phyloP scores from a whole-genome alignment of 2,797 vertebrate genomes.

The Macrochelys suwanniensis region DNA sequence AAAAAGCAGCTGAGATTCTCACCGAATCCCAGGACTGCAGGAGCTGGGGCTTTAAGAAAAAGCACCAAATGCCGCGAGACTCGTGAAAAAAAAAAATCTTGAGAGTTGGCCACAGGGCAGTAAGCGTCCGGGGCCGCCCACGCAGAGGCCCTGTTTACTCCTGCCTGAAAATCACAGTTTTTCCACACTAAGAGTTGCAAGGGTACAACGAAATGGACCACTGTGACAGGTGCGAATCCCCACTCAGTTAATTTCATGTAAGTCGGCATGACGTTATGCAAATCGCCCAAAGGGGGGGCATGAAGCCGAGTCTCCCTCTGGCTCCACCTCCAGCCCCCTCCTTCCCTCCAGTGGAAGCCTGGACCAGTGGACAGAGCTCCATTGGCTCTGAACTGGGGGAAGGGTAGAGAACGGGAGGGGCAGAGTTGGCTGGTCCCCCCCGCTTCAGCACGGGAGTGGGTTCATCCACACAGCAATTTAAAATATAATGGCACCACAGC shows the following conservation, averaged over 20 bases:
- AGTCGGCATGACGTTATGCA: not conserved
- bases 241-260: not conserved
- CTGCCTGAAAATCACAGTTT: not conserved
- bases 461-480: not conserved
- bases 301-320: not conserved
- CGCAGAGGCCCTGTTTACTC: not conserved
- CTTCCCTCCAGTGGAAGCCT: not conserved
- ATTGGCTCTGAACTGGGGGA: not conserved
- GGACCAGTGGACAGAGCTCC: not conserved
- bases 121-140: not conserved
- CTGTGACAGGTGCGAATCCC: not conserved
- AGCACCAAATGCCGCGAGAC: not conserved
- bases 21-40: not conserved
- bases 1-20: not conserved
- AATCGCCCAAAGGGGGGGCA: too few species aligned
- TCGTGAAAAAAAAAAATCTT: not conserved
- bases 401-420: not conserved
- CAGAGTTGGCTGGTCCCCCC: not conserved
- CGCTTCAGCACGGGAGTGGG: not conserved
- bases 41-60: not conserved
- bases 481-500: not conserved
- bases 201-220: not conserved
- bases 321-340: too few species aligned
- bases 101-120: not conserved
- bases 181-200: not conserved